Conservation (phyloP, 1,140 invertebrate genomes). For the Drosophila rhopaloa region DNA sequence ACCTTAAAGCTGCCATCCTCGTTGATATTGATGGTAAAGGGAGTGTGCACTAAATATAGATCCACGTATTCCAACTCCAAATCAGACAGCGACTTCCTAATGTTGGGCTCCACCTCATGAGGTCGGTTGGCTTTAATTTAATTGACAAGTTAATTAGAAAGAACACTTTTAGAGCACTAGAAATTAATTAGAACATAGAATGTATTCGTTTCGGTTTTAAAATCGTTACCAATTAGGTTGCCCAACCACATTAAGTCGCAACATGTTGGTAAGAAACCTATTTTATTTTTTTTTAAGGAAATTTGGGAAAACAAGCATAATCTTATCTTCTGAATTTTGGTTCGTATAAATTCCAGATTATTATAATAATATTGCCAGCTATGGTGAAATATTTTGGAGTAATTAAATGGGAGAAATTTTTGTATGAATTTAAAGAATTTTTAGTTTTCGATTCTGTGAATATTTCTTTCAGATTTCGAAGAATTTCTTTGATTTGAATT, state of each 20-base stretch:
- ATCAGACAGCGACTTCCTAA: constrained; percentile 89
- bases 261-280: background rate
- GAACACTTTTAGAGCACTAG: too few species aligned
- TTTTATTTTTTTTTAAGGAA: background rate
- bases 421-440: too few species aligned
- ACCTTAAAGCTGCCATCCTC: constrained; percentile 84
- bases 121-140: constrained; percentile 86
- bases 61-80: constrained; percentile 93
- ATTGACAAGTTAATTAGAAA: too few species aligned
- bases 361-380: background rate
- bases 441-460: background rate
- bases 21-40: constrained; percentile 87
- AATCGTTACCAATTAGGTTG: background rate
- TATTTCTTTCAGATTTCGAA: background rate
- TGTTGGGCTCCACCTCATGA: constrained; percentile 89
- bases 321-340: constrained; percentile 1
- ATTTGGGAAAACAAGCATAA: too few species aligned
- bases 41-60: constrained; percentile 93
- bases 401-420: too few species aligned
- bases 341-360: too few species aligned
- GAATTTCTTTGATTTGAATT: background rate
- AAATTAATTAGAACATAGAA: too few species aligned
- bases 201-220: too few species aligned
- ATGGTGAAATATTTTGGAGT: background rate
- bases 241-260: background rate